Evolutionary conservation across 1,140 invertebrate species (phyloP), one percentile per base, ranked within the genome.

Genomic region (Araneus ventricosus): DNA sequence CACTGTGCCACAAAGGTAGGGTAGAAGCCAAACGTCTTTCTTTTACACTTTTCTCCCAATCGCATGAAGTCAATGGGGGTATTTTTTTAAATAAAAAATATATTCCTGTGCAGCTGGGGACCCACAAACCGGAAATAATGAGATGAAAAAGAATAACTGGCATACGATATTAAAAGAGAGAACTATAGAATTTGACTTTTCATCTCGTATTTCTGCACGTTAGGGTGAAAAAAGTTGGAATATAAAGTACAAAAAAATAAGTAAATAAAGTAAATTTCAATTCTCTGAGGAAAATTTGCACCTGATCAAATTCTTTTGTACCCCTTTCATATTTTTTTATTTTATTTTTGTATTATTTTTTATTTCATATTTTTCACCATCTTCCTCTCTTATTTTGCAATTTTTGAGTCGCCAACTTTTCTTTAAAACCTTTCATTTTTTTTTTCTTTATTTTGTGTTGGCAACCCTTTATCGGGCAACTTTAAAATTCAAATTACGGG

Each of bases 401-500:
- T 88, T 88, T 88, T 88, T 39, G 61, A 88, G 86, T 63, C 37
- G 70, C 70, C 70, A 34, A 84, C 39, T 61, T 67, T 34, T 63
- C 24, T 10, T 37, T 63, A 37, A 89, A 75, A 57, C 41, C 45
- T 89, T 75, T 57, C n/a, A 24, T 45, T 75, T 34, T 37, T 37
- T 75, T 17, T 14, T n/a, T 7, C 10, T n/a, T n/a, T 30, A 6
- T n/a, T 52, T 27, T 24, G 6, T 14, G 59, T 30, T n/a, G 10
- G 10, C 27, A 61, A 30, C 52, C 59, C 30, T 79, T 89, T 88
- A 88, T 39, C 61, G 86, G 37, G 61, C 59, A 67, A 79, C 45
- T 89, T 89, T 89, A 89, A 89, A 89, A 89, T 79, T 89, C 88
- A 89, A 89, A 89, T 89, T 89, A 89, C 63, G 88, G 6, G 57